phyloP scores from a whole-genome alignment of 2,113 vertebrate genomes.

The Thermophis baileyi region DNA sequence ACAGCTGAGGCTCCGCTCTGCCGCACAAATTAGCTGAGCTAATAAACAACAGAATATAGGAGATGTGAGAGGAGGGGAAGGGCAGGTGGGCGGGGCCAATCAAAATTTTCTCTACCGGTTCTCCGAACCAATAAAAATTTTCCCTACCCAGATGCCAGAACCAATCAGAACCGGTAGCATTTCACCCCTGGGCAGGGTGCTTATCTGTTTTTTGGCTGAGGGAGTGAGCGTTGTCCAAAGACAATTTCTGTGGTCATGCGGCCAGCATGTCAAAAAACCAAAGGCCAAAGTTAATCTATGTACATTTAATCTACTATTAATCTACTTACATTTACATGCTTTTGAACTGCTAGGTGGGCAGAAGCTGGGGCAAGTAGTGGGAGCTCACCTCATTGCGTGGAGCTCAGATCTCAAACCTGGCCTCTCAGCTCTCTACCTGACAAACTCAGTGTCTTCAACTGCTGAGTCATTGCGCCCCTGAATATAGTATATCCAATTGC shows the following conservation, averaged over 20 bases:
- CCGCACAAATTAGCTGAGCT: too few species aligned
- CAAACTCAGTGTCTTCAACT: not conserved
- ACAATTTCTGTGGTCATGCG: not conserved
- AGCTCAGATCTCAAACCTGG: not conserved
- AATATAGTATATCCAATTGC: not conserved
- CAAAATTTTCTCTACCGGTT: too few species aligned
- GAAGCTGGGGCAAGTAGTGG: not conserved
- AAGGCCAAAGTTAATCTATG: not conserved
- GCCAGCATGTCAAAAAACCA: not conserved
- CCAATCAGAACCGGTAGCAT: too few species aligned
- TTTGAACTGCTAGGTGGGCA: not conserved
- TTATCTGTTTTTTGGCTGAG: not conserved
- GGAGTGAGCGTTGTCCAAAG: not conserved
- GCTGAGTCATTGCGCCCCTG: not conserved
- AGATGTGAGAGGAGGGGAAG: too few species aligned
- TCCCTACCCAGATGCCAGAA: too few species aligned
- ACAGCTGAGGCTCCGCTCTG: too few species aligned
- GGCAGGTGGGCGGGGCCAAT: too few species aligned
- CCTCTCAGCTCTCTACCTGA: not conserved
- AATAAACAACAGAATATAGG: too few species aligned
- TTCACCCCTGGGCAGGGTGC: not conserved
- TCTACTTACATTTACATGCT: not conserved
- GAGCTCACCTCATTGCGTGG: not conserved
- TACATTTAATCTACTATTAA: not conserved
- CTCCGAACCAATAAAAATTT: too few species aligned